Evolutionary conservation across 2,113 vertebrate species (phyloP).

Genomic region (Acrocephalus kingi): DNA sequence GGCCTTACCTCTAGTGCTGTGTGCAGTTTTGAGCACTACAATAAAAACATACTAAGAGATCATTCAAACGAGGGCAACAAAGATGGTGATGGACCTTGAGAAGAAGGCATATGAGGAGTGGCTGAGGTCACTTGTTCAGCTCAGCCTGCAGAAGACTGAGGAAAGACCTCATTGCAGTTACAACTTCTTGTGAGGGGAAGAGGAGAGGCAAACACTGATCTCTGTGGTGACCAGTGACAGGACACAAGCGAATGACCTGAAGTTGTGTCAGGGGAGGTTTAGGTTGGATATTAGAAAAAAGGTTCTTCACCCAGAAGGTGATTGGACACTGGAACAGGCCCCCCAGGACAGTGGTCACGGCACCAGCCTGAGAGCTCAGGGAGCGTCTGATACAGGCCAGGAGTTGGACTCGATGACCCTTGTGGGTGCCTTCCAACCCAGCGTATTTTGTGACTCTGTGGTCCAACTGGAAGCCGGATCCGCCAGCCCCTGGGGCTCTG

Average conservation of each 20-base stretch:
- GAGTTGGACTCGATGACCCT: not conserved
- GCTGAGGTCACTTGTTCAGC: not conserved
- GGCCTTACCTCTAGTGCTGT: fast-evolving
- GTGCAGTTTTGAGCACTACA: not conserved
- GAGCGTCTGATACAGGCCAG: not conserved
- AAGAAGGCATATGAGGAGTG: not conserved
- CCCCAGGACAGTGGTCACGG: too few relatives aligned
- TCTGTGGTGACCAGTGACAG: too few relatives aligned
- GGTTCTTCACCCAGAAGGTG: not conserved
- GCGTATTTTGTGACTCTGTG: not conserved
- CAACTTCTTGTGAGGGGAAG: not conserved
- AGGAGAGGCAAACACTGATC: not conserved
- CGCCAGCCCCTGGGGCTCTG: fast-evolving
- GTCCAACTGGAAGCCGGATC: fast-evolving
- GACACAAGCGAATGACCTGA: not conserved
- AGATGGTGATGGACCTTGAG: not conserved
- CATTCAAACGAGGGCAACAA: fast-evolving
- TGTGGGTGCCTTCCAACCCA: not conserved
- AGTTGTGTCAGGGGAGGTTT: not conserved
- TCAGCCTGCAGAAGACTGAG: not conserved
- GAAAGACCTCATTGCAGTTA: not conserved
- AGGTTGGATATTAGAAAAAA: not conserved
- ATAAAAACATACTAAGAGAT: not conserved
- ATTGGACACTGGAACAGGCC: not conserved
- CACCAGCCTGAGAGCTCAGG: not conserved